Conservation (phyloP, 2,113 vertebrate genomes). For the Cochlearius cochlearius region DNA sequence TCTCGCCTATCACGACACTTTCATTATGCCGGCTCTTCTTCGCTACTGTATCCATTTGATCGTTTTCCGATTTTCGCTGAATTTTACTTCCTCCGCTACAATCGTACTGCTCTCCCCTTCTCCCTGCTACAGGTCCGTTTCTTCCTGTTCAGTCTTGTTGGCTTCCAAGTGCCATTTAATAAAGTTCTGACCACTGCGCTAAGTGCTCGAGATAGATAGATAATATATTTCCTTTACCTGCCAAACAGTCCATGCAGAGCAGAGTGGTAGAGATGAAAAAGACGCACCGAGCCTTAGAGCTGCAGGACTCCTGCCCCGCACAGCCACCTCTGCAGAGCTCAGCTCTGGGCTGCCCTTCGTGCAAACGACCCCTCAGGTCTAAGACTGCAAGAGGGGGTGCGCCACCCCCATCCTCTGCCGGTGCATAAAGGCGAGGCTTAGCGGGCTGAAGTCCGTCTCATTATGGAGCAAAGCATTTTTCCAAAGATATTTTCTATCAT, state of each 20-base stretch:
- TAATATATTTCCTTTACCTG: neutral
- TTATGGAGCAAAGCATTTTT: neutral
- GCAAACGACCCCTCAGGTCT: neutral
- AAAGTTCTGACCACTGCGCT: neutral
- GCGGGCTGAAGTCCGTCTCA: neutral
- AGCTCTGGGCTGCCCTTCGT: accelerated
- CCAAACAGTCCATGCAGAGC: neutral
- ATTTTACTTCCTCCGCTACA: neutral
- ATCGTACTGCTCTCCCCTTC: neutral
- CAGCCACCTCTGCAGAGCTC: neutral
- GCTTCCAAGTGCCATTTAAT: neutral
- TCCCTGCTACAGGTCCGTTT: neutral
- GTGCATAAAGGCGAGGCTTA: neutral
- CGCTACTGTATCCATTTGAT: neutral
- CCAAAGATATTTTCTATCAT: neutral
- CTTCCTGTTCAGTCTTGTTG: neutral
- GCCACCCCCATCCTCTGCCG: neutral
- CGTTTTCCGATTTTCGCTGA: neutral
- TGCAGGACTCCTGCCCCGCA: neutral
- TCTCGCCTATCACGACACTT: neutral
- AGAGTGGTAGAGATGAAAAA: neutral
- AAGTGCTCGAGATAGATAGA: neutral
- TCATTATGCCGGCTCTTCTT: neutral
- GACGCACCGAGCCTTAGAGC: neutral
- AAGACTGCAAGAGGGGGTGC: neutral